Evolutionary conservation across 2,797 vertebrate species (phyloP).

Genomic region (Garrulus glandarius): DNA sequence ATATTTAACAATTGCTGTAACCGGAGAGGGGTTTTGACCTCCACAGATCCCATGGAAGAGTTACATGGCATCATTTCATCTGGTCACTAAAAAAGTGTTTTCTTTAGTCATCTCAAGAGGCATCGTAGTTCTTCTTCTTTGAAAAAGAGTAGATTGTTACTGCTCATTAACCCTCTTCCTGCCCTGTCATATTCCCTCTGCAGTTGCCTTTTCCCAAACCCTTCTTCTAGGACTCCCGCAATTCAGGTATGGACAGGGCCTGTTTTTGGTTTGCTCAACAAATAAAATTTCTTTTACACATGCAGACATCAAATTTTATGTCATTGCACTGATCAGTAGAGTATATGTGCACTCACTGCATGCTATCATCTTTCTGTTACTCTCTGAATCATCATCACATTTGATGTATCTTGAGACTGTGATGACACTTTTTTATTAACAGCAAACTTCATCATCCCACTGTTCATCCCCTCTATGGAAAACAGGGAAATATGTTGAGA

Average conservation of each 20-base stretch:
- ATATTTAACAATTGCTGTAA: background rate
- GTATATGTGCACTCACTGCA: background rate
- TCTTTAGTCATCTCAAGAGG: background rate
- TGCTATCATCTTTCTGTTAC: background rate
- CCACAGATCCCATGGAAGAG: background rate
- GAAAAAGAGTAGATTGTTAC: background rate
- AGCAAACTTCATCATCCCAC: background rate
- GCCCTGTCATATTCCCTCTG: background rate
- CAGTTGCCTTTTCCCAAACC: background rate
- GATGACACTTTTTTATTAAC: background rate
- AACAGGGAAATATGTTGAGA: background rate
- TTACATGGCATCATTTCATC: background rate
- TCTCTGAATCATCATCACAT: background rate
- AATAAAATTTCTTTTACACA: background rate
- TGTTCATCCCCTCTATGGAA: background rate
- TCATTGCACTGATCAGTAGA: background rate
- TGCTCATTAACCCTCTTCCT: background rate
- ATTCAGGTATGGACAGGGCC: background rate
- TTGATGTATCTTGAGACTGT: background rate
- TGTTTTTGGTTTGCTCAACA: background rate
- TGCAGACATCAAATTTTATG: background rate
- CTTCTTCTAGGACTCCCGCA: rapidly evolving
- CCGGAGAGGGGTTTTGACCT: background rate
- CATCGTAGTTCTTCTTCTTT: background rate
- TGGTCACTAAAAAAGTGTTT: background rate